phyloP scores from a whole-genome alignment of 2,797 vertebrate genomes.

The Lagodon rhomboides region DNA sequence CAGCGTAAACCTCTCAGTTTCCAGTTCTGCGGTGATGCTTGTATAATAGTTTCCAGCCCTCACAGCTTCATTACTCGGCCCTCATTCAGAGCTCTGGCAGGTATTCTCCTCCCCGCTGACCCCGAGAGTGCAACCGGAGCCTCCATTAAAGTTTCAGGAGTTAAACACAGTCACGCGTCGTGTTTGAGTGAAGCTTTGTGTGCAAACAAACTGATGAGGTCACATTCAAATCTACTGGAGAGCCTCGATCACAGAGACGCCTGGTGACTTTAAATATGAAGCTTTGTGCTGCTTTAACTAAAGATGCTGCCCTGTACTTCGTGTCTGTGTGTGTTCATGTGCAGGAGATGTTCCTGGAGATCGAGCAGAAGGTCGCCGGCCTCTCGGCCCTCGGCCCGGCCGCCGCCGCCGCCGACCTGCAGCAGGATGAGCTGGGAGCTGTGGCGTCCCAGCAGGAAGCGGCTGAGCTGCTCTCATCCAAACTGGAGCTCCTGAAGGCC shows the following conservation, averaged over 20 bases:
- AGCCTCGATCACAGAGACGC: not conserved
- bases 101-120: not conserved
- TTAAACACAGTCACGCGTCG: slow-evolving; percentile 18
- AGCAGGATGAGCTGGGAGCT: slow-evolving; percentile 21
- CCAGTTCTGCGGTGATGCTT: too few relatives aligned
- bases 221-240: slow-evolving; percentile 10
- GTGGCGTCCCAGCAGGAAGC: slow-evolving; percentile 66
- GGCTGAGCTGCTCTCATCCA: slow-evolving; percentile 86
- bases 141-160: slow-evolving; percentile 69
- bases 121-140: slow-evolving; percentile 41
- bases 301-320: too few relatives aligned
- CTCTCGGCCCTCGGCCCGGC: slow-evolving; percentile 70
- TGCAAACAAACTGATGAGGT: slow-evolving; percentile 37
- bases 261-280: not conserved
- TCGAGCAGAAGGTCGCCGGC: slow-evolving; percentile 88
- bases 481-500: slow-evolving; percentile 89
- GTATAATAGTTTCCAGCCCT: not conserved
- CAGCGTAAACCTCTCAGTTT: too few relatives aligned
- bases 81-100: not conserved
- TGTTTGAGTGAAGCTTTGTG: slow-evolving; percentile 44
- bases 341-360: slow-evolving; percentile 90
- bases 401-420: slow-evolving; percentile 10
- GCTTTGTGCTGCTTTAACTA: not conserved
- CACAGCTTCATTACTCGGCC: not conserved
- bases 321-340: not conserved